Conservation (phyloP, 2,888 invertebrate species). For the Callosobruchus maculatus region DNA sequence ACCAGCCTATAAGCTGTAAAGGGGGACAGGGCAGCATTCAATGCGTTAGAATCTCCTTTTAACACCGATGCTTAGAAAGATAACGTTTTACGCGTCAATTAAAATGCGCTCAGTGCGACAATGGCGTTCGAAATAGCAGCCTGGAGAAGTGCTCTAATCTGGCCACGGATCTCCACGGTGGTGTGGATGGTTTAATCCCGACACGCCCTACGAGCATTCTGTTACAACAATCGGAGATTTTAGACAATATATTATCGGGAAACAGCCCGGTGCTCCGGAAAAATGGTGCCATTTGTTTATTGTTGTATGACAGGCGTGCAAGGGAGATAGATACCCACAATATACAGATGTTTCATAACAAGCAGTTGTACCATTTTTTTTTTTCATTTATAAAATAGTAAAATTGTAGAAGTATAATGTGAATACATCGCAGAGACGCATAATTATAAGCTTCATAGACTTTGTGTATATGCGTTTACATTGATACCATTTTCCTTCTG, state of each 20-base stretch:
- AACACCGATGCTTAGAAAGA: neutral
- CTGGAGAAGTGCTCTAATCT: constrained; percentile 6
- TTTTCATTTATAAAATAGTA: too few species aligned
- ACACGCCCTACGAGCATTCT: neutral
- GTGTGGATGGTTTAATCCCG: neutral
- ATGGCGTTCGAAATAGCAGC: constrained; percentile 37
- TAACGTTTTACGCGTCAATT: constrained; percentile 35
- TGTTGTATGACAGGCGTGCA: neutral
- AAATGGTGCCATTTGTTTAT: neutral
- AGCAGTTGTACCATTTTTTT: neutral
- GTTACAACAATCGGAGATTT: neutral
- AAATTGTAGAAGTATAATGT: too few species aligned
- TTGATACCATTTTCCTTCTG: too few species aligned
- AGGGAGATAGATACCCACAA: neutral
- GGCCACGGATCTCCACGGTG: neutral
- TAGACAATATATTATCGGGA: neutral
- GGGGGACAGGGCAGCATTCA: neutral
- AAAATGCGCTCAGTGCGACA: constrained; percentile 36
- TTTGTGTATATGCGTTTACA: too few species aligned
- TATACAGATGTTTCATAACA: neutral
- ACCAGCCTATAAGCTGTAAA: neutral
- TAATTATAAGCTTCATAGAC: too few species aligned
- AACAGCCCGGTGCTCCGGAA: neutral
- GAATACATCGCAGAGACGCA: too few species aligned
- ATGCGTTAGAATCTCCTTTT: neutral